Conservation (phyloP, 2,888 invertebrate genomes). For the Heteromurus nitidus region DNA sequence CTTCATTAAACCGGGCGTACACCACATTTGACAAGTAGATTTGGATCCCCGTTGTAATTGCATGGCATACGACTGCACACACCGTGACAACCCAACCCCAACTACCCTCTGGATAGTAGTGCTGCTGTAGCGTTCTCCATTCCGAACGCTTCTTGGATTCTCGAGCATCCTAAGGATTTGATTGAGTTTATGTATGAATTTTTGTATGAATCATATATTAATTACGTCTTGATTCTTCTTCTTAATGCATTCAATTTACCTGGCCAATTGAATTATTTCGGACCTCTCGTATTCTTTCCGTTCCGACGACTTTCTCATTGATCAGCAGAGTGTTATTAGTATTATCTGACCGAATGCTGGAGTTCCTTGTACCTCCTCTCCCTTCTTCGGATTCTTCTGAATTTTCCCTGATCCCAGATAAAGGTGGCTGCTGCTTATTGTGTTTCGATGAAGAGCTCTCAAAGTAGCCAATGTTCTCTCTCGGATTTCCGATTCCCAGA, state of each 20-base stretch:
- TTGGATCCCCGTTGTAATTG: conserved; percentile 85
- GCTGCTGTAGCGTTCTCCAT: conserved; percentile 79
- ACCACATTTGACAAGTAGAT: conserved; percentile 76
- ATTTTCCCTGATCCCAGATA: conserved; percentile 53
- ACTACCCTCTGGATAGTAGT: conserved; percentile 87
- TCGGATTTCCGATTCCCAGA: neutral
- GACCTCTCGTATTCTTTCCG: conserved; percentile 19
- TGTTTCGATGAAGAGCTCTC: neutral
- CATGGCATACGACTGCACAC: conserved; percentile 84
- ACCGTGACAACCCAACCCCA: conserved; percentile 90
- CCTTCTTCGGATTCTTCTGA: conserved; percentile 49
- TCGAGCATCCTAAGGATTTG: conserved; percentile 59
- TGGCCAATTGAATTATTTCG: conserved; percentile 54
- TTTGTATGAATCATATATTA: too few species aligned
- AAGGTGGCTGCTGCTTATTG: neutral
- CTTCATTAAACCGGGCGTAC: conserved; percentile 67
- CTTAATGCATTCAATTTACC: too few species aligned
- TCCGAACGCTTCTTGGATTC: conserved; percentile 71
- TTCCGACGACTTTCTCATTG: conserved; percentile 25
- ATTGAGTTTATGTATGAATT: too few species aligned
- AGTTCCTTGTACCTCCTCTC: conserved; percentile 39
- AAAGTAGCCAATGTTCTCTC: neutral
- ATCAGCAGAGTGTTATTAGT: conserved; percentile 38
- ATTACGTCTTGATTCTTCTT: too few species aligned
- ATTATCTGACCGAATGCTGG: conserved; percentile 43